Evolutionary conservation across 2,888 invertebrate genomes (phyloP), one percentile per base, ranked within the genome.

Genomic region (Caenorhabditis sp.): DNA sequence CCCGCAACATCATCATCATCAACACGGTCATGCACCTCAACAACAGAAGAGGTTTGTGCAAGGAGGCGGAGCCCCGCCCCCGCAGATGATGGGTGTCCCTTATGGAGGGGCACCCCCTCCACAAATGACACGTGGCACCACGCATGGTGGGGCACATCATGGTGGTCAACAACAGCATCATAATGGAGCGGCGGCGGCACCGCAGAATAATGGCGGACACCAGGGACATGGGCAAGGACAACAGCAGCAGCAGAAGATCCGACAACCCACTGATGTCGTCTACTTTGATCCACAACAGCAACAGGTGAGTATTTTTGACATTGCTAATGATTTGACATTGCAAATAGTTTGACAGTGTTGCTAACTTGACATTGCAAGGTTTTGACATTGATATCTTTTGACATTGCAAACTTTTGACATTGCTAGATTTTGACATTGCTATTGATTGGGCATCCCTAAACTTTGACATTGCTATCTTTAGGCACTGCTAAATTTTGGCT

Each of bases 251-350:
- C 66, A 74, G 54, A 73, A 68, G n/a, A 82, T 82, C 19, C 35
- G 83, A 24, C 83, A 83, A 31, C 83, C 83, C 28, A 83, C 83
- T n/a, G 83, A 83, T 59, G 83, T 83, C 31, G 83, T 83, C 24
- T 83, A 83, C 22, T 83, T 83, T 51, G 80, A 83, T 69, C 79
- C 79, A 41, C 66, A 70, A n/a, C 83, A 83, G 41, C 83, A 80
- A 47, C 83, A 73, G 79, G 82, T 82, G 31, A 31, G 31, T 5
- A 16, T 16, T 8, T 31, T 31, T n/a, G 14, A n/a, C 54, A 22
- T 8, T 35, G 31, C 31, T 35, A 35, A 35, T n/a, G 8, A 6
- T 35, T 35, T 35, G 31, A 35, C 31, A 35, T 6, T 35, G 31
- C 31, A 35, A 35, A 35, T n/a, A 35, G 4, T 35, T 35, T 35